phyloP scores from a whole-genome alignment of 2,797 vertebrate species.

The Sardinella longiceps region DNA sequence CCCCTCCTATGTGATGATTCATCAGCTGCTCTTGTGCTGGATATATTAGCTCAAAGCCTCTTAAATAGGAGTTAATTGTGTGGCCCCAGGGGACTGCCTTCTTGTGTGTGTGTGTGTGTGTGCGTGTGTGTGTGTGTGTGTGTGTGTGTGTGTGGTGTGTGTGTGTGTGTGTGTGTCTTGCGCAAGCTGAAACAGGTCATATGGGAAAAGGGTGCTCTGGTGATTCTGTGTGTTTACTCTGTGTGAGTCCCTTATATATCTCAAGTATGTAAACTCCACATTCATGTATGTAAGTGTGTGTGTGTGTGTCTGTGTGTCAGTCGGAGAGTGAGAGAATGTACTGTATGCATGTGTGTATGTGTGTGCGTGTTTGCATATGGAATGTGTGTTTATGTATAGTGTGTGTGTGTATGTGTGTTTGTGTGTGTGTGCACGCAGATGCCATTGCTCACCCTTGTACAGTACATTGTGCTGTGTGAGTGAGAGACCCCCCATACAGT shows the following conservation, averaged over 20 bases:
- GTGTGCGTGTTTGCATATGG: neutral
- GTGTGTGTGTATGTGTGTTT: neutral
- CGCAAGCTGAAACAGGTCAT: conserved; percentile 38
- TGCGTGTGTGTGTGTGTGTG: too few species aligned
- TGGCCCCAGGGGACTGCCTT: conserved; percentile 28
- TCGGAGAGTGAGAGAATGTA: neutral
- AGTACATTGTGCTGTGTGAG: neutral
- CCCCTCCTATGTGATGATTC: neutral
- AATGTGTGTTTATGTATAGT: neutral
- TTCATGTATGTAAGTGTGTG: neutral
- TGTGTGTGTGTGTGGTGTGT: too few species aligned
- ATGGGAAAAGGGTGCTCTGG: neutral
- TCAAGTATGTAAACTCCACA: conserved; percentile 44
- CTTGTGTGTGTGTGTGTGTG: neutral
- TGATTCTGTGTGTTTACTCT: conserved; percentile 33
- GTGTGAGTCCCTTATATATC: conserved; percentile 30
- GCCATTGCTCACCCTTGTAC: neutral
- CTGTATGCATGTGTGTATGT: neutral
- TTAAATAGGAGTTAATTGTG: conserved; percentile 34
- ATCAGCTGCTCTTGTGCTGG: neutral
- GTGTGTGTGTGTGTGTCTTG: conserved; percentile 7
- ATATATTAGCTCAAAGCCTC: conserved; percentile 11
- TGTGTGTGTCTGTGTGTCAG: neutral
- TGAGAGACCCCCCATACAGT: neutral
- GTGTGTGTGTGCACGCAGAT: neutral